Percentiles rank a stretch among this genome's conserved stretches.
phyloP scores from a whole-genome alignment of 1,140 invertebrate genomes.

The Drosophila pachea region DNA sequence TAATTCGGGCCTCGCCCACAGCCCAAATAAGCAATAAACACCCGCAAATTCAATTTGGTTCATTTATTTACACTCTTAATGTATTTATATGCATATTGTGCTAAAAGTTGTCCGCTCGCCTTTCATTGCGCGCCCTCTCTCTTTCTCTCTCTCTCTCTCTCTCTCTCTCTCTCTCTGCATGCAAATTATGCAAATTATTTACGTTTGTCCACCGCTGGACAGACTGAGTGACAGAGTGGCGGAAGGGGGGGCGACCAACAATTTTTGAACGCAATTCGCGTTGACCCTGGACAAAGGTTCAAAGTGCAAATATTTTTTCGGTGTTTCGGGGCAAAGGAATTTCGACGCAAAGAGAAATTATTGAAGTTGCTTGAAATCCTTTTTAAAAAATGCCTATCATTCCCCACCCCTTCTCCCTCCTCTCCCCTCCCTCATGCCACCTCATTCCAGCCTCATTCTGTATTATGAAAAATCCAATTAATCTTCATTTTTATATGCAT shows the following conservation, averaged over 20 bases:
- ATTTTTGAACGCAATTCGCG: too few relatives aligned
- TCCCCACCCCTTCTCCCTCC: neutral
- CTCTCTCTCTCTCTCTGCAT: neutral
- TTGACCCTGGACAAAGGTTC: too few relatives aligned
- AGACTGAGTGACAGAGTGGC: neutral
- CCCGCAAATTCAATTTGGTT: conserved; percentile 56
- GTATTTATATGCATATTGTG: conserved; percentile 61
- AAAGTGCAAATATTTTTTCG: too few relatives aligned
- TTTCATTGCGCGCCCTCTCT: too few relatives aligned
- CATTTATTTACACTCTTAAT: conserved; percentile 46
- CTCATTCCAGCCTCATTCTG: too few relatives aligned
- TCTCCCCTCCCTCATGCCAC: neutral
- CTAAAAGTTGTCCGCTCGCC: conserved; percentile 39
- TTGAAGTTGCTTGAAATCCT: too few relatives aligned
- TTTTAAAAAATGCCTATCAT: too few relatives aligned
- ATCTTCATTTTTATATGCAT: neutral
- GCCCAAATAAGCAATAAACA: conserved; percentile 11
- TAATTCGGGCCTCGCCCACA: conserved; percentile 52
- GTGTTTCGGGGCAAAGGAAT: too few relatives aligned
- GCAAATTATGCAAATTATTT: conserved; percentile 61
- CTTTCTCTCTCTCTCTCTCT: too few relatives aligned
- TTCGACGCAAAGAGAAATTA: too few relatives aligned
- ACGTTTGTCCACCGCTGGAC: neutral
- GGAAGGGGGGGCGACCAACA: neutral
- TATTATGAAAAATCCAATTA: neutral